Base-by-base conservation (phyloP, 1,140 invertebrate species). In the Choristoneura fumiferana region DNA sequence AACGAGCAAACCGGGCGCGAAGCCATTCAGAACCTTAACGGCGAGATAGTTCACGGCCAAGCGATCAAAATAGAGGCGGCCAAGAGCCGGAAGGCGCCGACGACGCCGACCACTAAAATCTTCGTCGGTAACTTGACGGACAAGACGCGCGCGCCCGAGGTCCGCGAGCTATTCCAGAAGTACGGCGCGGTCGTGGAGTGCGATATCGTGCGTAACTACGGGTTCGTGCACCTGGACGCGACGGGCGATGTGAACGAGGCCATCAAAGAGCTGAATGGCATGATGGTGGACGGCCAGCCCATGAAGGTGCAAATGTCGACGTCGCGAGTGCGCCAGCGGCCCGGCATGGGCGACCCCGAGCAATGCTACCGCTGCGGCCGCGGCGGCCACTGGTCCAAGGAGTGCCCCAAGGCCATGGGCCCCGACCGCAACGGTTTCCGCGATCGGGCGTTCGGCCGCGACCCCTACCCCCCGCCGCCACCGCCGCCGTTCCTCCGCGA, bases 321-420 rank as follows among this genome's bases (percentile, higher is more conserved):
- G 54, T 97, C 96, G 87, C 94, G 95, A 81, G 96, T 98, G 6
- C 91, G 97, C 66, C 96, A 97, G 81, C 94, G 96, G 81, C 96
- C 97, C 67, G 97, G 97, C 66, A 98, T 98, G 96, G 96, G 96
- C 71, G 96, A 97, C 89, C 96, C 96, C 79, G 96, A 97, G 81
- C 96, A 96, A 82, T 98, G 96, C 91, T 98, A 97, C 90, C 93
- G 96, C 87, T 98, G 97, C 92, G 96, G 96, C 58, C 93, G 95
- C 83, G 95, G 95, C 74, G 97, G 97, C 65, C 96, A 98, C 91
- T 98, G 96, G 97, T 97, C 96, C 68, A 97, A 97, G 92, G 96
- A 97, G 88, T 97, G 96, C 90, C 96, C 96, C 59, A 93, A 93
- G 76, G 92, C 93, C 62, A 91, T 94, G 85, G 94, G 93, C 63